Evolutionary conservation across 2,888 invertebrate genomes (phyloP).

Genomic region (Synergus japonicus): DNA sequence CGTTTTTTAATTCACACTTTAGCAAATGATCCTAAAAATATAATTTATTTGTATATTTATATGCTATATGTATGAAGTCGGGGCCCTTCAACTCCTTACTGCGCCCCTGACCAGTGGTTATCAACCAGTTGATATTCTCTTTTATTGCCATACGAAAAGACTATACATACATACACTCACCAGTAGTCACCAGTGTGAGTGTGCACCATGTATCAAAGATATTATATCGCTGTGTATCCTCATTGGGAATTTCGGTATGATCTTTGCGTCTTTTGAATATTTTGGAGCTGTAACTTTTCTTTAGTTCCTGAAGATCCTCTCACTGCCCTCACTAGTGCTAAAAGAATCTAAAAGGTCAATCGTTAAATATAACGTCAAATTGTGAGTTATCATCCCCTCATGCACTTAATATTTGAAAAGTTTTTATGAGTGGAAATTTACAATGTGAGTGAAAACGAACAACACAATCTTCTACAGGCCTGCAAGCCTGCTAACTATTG

Average conservation of each 20-base stretch:
- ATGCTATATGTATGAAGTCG: too few species aligned
- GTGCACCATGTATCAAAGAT: too few species aligned
- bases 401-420: too few species aligned
- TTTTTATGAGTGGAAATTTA: not conserved
- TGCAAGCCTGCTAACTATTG: conserved; percentile 10
- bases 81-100: too few species aligned
- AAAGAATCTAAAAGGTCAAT: not conserved
- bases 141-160: not conserved
- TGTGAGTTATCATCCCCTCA: too few species aligned
- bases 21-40: too few species aligned
- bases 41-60: too few species aligned
- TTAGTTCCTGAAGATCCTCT: not conserved
- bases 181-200: not conserved
- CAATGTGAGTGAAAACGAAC: conserved; percentile 43
- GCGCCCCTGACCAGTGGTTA: not conserved
- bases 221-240: conserved; percentile 11
- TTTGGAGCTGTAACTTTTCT: not conserved
- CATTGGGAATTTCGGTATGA: not conserved
- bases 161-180: not conserved
- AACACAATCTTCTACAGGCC: not conserved
- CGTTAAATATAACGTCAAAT: too few species aligned
- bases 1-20: too few species aligned
- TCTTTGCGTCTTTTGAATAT: not conserved
- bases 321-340: too few species aligned
- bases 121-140: not conserved